Conservation (phyloP, 2,113 vertebrate genomes). For the Rhineura floridana region DNA sequence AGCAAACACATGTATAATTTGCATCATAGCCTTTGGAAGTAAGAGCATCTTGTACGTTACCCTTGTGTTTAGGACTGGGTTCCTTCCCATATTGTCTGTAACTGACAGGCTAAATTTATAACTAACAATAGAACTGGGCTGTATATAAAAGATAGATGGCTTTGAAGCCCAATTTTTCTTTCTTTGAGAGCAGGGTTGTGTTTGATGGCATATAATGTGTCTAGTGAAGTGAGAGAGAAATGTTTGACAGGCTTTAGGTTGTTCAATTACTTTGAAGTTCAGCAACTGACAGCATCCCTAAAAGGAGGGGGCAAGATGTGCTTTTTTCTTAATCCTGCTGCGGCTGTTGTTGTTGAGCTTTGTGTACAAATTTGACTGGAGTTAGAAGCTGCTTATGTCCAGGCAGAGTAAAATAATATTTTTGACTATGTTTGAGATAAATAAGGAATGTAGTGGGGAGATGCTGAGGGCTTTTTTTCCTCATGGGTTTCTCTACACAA, state of each 20-base stretch:
- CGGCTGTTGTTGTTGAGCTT: background rate
- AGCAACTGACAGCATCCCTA: background rate
- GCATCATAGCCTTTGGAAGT: constrained; percentile 3
- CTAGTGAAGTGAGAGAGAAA: constrained; percentile 12
- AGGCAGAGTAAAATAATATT: background rate
- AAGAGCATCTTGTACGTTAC: background rate
- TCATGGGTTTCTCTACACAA: background rate
- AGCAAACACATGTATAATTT: constrained; percentile 24
- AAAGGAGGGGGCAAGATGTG: background rate
- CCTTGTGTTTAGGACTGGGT: background rate
- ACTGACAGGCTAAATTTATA: constrained; percentile 5
- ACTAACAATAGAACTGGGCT: constrained; percentile 5
- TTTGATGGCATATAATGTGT: background rate
- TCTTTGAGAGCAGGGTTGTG: background rate
- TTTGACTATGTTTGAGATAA: background rate
- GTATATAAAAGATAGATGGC: background rate
- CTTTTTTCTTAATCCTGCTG: background rate
- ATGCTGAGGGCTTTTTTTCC: background rate
- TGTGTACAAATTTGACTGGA: background rate
- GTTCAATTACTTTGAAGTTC: constrained; percentile 23
- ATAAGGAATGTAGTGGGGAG: background rate
- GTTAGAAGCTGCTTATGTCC: background rate
- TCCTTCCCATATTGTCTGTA: background rate
- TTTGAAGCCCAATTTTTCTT: background rate
- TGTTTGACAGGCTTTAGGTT: background rate